These are phyloP conservation scores for Lepisosteus oculatus DNA, from an alignment of 2,113 vertebrate species.

Conservation along the genomic window DNA sequence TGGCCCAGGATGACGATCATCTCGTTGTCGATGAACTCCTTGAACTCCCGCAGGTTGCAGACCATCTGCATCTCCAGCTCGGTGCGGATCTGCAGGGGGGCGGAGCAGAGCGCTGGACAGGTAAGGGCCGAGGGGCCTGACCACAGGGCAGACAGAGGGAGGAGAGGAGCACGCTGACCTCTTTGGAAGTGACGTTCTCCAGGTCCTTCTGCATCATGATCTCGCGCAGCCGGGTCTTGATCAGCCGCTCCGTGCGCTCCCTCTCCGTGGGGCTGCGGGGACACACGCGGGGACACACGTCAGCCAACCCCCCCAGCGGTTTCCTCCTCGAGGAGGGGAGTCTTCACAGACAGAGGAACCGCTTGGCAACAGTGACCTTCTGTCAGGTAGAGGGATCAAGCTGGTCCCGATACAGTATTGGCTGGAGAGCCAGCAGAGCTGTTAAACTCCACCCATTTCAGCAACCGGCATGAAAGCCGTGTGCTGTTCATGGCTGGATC, in stretches of 20 bases:
- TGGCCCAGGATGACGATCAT: conserved; percentile 98
- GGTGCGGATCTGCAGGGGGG: conserved; percentile 79
- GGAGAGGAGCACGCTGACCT: conserved; percentile 65
- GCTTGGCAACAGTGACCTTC: too few species aligned
- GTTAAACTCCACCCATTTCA: too few species aligned
- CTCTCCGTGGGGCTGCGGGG: conserved; percentile 86
- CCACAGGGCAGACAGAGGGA: neutral
- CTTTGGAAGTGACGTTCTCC: conserved; percentile 96
- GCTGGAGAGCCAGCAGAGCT: too few species aligned
- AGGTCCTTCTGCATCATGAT: conserved; percentile 99
- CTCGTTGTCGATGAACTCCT: conserved; percentile 97
- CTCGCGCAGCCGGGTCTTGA: conserved; percentile 88
- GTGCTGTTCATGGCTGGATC: too few species aligned
- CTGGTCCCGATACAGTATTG: too few species aligned
- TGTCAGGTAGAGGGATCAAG: too few species aligned
- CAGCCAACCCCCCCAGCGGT: too few species aligned
- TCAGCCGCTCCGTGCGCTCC: conserved; percentile 88
- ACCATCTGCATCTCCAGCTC: conserved; percentile 98
- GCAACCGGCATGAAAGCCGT: too few species aligned
- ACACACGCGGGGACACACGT: conserved; percentile 19
- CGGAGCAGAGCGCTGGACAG: neutral
- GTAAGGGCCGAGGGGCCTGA: too few species aligned
- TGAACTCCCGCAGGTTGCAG: conserved; percentile 93
- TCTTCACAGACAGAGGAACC: too few species aligned
- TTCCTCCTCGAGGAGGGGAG: too few species aligned